Percentiles rank a stretch among this genome's conserved stretches.
phyloP scores from a whole-genome alignment of 2,113 vertebrate genomes.

The Petrocephalus microphthalmus region DNA sequence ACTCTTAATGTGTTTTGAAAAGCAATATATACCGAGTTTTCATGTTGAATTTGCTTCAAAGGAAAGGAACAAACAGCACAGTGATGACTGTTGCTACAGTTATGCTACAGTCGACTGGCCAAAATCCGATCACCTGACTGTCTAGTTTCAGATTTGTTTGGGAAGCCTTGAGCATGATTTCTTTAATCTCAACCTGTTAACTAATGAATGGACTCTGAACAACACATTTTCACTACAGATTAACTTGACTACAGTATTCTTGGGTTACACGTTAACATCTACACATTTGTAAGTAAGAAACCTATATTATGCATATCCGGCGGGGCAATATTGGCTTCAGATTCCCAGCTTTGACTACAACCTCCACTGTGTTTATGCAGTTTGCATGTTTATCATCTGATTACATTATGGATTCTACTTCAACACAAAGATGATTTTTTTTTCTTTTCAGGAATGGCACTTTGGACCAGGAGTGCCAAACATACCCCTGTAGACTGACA shows the following conservation, averaged over 20 bases:
- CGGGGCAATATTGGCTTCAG: not conserved
- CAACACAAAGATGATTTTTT: not conserved
- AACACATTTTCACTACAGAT: not conserved
- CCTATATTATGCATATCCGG: not conserved
- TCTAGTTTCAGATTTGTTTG: not conserved
- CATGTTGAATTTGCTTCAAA: not conserved
- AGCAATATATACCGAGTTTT: too few relatives aligned
- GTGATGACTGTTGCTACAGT: not conserved
- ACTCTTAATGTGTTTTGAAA: not conserved
- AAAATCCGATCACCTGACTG: not conserved
- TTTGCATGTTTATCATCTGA: not conserved
- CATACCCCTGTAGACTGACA: not conserved
- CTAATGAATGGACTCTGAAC: not conserved
- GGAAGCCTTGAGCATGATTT: not conserved
- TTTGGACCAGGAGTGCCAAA: not conserved
- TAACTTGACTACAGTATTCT: not conserved
- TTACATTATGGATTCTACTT: not conserved
- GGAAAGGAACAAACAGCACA: not conserved
- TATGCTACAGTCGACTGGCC: not conserved
- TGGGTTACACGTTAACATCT: not conserved
- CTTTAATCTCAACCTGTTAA: not conserved
- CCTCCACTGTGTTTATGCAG: not conserved
- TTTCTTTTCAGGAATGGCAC: slow-evolving; percentile 7
- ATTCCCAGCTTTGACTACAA: not conserved
- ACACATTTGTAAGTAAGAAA: not conserved